phyloP scores from a whole-genome alignment of 1,140 invertebrate genomes.

The Drosophila lini region DNA sequence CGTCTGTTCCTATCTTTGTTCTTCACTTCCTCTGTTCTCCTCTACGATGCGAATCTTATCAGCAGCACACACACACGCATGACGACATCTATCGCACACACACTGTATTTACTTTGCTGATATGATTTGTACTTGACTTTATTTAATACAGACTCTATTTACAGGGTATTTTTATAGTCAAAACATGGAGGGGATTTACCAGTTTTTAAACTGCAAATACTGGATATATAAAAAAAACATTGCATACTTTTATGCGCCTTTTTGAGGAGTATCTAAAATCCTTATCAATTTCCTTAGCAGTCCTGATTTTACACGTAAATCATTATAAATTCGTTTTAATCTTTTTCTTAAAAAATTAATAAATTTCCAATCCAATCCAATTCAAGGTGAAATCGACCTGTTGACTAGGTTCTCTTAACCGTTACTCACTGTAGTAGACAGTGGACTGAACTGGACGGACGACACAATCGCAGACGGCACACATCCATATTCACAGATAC shows the following conservation, averaged over 20 bases:
- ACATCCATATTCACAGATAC: conserved; percentile 27
- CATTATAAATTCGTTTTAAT: too few relatives aligned
- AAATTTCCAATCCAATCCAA: not conserved
- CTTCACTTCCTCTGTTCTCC: conserved; percentile 22
- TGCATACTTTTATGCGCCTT: not conserved
- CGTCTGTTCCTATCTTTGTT: conserved; percentile 22
- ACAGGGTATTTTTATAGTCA: conserved; percentile 1
- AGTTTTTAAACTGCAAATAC: too few relatives aligned
- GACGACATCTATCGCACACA: not conserved
- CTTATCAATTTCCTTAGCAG: not conserved
- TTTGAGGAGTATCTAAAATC: not conserved
- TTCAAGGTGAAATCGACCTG: not conserved
- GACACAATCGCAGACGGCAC: conserved; percentile 22
- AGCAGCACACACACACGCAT: conserved; percentile 32
- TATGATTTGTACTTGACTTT: conserved; percentile 50
- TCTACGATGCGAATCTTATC: conserved; percentile 51
- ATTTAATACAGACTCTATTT: not conserved
- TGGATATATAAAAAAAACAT: not conserved
- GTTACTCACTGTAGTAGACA: conserved; percentile 21
- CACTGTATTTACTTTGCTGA: conserved; percentile 26
- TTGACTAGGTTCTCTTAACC: not conserved
- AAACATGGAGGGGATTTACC: not conserved
- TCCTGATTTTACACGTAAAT: not conserved
- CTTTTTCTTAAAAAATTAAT: not conserved
- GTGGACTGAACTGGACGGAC: conserved; percentile 8